phyloP scores from a whole-genome alignment of 92 coral and sea anemone genomes.

The Zoanthus sansibaricus region DNA sequence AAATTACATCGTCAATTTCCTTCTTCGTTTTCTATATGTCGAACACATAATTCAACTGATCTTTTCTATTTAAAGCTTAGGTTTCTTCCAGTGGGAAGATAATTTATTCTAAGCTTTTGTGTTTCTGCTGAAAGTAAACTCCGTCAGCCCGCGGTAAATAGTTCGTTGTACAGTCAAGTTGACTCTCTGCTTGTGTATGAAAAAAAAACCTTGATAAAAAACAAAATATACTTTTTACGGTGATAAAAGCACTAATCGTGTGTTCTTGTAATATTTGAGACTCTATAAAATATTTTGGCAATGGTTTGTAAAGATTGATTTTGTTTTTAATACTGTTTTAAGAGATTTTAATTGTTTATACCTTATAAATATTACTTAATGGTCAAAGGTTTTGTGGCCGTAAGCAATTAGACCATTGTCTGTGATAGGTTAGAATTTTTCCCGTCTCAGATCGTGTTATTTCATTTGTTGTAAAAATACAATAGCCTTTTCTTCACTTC shows the following conservation, averaged over 20 bases:
- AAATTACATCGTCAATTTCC: slow-evolving; percentile 1
- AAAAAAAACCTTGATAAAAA: neutral
- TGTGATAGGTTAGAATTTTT: slow-evolving; percentile 23
- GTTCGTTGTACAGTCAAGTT: neutral
- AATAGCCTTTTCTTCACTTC: slow-evolving; percentile 8
- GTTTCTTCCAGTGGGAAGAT: neutral
- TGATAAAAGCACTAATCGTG: neutral
- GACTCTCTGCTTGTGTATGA: neutral
- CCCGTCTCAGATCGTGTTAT: slow-evolving; percentile 1
- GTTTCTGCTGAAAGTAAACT: slow-evolving; percentile 1
- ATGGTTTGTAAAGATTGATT: neutral
- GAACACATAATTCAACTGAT: neutral
- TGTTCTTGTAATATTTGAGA: neutral
- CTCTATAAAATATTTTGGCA: neutral
- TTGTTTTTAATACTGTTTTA: neutral
- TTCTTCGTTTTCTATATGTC: neutral
- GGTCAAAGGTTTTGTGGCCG: slow-evolving; percentile 17
- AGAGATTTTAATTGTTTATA: neutral
- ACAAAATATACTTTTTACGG: neutral
- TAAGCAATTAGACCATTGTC: neutral
- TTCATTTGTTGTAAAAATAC: slow-evolving; percentile 22
- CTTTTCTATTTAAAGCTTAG: neutral
- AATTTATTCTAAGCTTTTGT: neutral
- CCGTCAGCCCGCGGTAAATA: neutral
- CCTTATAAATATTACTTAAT: slow-evolving; percentile 8